phyloP scores from a whole-genome alignment of 2,113 vertebrate genomes.

The Misgurnus mizolepis region DNA sequence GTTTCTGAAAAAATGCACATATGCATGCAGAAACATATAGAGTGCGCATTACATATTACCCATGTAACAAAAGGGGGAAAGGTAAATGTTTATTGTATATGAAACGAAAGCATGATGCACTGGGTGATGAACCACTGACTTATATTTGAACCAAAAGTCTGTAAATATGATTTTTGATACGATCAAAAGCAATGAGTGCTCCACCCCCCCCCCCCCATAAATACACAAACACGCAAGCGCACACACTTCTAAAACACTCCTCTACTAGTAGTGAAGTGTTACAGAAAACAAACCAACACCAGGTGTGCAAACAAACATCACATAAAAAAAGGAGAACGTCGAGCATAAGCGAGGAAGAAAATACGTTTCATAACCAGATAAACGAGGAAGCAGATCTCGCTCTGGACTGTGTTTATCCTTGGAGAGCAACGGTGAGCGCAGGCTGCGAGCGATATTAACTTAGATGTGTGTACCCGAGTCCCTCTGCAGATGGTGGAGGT shows the following conservation, averaged over 20 bases:
- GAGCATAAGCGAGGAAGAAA: background rate
- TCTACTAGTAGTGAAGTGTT: conserved; percentile 49
- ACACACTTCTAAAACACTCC: background rate
- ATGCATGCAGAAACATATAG: background rate
- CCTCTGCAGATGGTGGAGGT: conserved; percentile 37
- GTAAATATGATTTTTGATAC: background rate
- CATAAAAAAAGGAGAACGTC: conserved; percentile 36
- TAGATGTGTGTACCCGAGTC: background rate
- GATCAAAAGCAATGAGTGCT: conserved; percentile 39
- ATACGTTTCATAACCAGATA: conserved; percentile 2
- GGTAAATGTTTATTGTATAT: no score
- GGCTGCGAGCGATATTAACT: conserved; percentile 21
- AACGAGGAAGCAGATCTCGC: background rate
- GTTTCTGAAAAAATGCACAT: background rate
- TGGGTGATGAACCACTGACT: no score
- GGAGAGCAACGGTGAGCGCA: background rate
- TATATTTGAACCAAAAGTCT: no score
- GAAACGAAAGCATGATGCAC: no score
- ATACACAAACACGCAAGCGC: conserved; percentile 6
- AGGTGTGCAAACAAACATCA: conserved; percentile 74
- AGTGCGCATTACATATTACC: background rate
- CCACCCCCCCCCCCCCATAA: background rate
- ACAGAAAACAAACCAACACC: conserved; percentile 66
- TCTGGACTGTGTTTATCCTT: background rate
- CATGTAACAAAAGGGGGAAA: no score